A percentile compares a stretch with the other conserved stretches of the same genome.
Conservation (phyloP, 1,140 invertebrate species). For the Cyclargus thomasi region DNA sequence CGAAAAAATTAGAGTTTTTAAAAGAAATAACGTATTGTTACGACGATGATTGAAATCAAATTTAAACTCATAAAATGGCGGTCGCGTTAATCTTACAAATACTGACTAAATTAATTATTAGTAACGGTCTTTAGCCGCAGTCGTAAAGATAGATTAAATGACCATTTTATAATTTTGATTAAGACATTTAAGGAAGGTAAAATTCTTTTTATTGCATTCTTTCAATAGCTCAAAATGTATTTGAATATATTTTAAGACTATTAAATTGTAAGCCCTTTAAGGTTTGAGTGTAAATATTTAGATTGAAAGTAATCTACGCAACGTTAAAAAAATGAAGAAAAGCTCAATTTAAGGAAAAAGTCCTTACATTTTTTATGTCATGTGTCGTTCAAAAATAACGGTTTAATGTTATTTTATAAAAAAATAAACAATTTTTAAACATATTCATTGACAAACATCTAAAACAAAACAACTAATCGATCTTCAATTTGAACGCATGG, state of each 20-base stretch:
- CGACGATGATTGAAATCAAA: background rate
- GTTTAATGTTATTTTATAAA: too few species aligned
- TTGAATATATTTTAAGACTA: background rate
- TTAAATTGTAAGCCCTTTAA: background rate
- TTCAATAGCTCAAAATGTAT: conserved; percentile 30
- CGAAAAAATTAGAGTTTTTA: too few species aligned
- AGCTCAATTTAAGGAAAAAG: too few species aligned
- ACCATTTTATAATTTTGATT: background rate
- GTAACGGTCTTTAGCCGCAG: background rate
- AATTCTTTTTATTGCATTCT: conserved; percentile 16
- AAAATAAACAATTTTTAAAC: too few species aligned
- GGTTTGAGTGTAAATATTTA: background rate
- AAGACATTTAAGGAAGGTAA: background rate
- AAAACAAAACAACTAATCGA: too few species aligned
- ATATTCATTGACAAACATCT: too few species aligned
- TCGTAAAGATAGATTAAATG: conserved; percentile 3
- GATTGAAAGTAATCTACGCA: background rate
- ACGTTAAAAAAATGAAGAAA: background rate
- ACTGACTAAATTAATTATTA: background rate
- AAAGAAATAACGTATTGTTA: background rate
- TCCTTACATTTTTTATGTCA: too few species aligned
- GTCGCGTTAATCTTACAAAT: background rate
- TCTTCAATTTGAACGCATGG: too few species aligned
- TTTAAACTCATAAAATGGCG: background rate
- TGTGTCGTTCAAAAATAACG: too few species aligned